These are phyloP conservation scores for Acromyrmex echinatior DNA, from an alignment of 1,140 invertebrate species.

Conservation along the genomic window DNA sequence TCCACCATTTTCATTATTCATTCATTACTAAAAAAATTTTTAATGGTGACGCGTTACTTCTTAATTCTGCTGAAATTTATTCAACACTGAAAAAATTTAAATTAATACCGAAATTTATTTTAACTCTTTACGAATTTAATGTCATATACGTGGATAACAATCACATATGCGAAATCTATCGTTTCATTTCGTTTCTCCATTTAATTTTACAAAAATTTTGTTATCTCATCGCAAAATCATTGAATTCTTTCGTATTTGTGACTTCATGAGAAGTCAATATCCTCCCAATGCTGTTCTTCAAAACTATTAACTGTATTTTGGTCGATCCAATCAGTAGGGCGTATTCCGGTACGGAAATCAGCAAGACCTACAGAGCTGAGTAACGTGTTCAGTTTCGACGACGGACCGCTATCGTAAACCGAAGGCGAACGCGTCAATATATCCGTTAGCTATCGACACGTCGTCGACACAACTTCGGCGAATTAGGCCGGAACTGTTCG, in stretches of 20 bases:
- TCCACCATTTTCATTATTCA: too few relatives aligned
- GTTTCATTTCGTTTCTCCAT: constrained; percentile 7
- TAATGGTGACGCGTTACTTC: too few relatives aligned
- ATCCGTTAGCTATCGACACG: constrained; percentile 43
- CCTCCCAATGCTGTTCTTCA: constrained; percentile 9
- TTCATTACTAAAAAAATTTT: too few relatives aligned
- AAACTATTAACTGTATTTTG: neutral
- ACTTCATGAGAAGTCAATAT: constrained; percentile 21
- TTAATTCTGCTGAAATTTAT: too few relatives aligned
- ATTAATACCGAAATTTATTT: neutral
- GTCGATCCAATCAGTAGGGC: constrained; percentile 49
- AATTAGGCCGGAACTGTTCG: constrained; percentile 55
- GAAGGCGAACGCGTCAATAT: constrained; percentile 24
- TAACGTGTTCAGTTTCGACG: constrained; percentile 25
- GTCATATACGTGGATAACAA: neutral
- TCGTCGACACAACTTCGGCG: neutral
- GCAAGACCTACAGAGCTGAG: constrained; percentile 32
- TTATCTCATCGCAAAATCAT: neutral
- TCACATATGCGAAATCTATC: neutral
- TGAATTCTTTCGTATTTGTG: neutral
- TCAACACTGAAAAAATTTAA: neutral
- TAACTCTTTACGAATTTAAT: neutral
- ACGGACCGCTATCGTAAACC: constrained; percentile 17
- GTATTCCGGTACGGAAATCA: constrained; percentile 50
- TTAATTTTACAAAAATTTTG: constrained; percentile 31